Evolutionary conservation across 2,113 vertebrate species (phyloP), one percentile per base, ranked within the genome.

Genomic region (Irena cyanogastra): DNA sequence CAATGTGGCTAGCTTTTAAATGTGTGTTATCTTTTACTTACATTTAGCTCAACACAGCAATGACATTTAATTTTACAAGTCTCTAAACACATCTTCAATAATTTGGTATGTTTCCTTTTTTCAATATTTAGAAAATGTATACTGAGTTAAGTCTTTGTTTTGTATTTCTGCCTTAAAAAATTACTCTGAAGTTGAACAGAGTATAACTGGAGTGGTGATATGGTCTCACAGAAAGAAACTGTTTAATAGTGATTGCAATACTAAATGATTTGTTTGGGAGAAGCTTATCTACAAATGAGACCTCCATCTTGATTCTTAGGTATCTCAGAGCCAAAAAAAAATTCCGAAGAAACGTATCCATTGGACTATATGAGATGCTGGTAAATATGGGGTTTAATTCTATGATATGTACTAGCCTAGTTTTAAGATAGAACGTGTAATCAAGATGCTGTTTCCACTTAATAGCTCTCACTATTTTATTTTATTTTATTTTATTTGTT

Each of bases 51-150:
- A 79, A 75, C 27, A 14, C 8, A 59, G 13, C 39, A 52, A n/a
- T 42, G 26, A 22, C 3, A 41, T 41, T 66, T 53, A 44, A 41
- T 66, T 76, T 69, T 86, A 19, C 10, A 44, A 10, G 26, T 56
- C 26, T 82, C 24, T 20, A 37, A 33, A 49, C 1, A 44, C 23
- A 35, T 33, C 14, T 60, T 72, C 9, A 68, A 35, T 80, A 76
- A 19, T 45, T 17, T 57, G 1, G 0, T 54, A n/a, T 33, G 3
- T 13, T 78, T 65, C 1, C 10, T 15, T 21, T 26, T 17, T 33
- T 22, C 39, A 50, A 22, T 45, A 37, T 39, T 57, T 57, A 28
- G 28, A 66, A 72, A 77, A 42, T 49, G 59, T 3, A 1, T 47
- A 15, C 24, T 22, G 28, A 27, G 7, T 30, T 13, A 50, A 52